phyloP scores from a whole-genome alignment of 1,140 invertebrate species.

The Sarcophaga bullata region DNA sequence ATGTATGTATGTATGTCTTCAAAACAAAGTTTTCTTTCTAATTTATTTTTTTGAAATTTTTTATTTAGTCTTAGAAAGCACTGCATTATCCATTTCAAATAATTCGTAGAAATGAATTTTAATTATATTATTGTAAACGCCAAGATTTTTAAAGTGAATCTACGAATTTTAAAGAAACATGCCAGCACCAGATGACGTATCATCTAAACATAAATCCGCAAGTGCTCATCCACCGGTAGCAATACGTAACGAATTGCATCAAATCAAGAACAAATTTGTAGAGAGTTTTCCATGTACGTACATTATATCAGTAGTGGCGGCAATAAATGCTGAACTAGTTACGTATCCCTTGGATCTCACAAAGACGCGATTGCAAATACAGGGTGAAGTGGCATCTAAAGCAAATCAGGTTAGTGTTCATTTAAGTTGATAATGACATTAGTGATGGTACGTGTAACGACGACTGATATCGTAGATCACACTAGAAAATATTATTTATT shows the following conservation, averaged over 20 bases:
- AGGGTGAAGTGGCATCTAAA: constrained; percentile 76
- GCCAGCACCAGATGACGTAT: neutral
- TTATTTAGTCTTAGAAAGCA: no score
- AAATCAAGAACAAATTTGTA: constrained; percentile 64
- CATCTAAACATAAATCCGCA: constrained; percentile 30
- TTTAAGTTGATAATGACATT: no score
- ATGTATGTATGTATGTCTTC: no score
- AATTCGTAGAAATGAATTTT: no score
- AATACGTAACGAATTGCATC: constrained; percentile 57
- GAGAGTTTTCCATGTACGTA: constrained; percentile 72
- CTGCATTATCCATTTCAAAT: no score
- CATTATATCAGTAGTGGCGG: constrained; percentile 74
- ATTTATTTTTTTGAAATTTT: no score
- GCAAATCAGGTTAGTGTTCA: neutral
- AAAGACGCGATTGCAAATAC: constrained; percentile 91
- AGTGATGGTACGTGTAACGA: no score
- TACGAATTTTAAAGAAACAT: neutral
- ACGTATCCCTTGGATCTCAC: constrained; percentile 93
- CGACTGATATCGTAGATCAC: no score
- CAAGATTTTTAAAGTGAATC: no score
- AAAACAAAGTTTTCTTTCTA: no score
- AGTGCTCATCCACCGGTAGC: neutral
- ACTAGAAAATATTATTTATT: no score
- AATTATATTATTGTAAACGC: no score
- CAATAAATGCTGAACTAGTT: constrained; percentile 78